phyloP scores from a whole-genome alignment of 2,888 invertebrate species.

The Drosophila subsilvestris region DNA sequence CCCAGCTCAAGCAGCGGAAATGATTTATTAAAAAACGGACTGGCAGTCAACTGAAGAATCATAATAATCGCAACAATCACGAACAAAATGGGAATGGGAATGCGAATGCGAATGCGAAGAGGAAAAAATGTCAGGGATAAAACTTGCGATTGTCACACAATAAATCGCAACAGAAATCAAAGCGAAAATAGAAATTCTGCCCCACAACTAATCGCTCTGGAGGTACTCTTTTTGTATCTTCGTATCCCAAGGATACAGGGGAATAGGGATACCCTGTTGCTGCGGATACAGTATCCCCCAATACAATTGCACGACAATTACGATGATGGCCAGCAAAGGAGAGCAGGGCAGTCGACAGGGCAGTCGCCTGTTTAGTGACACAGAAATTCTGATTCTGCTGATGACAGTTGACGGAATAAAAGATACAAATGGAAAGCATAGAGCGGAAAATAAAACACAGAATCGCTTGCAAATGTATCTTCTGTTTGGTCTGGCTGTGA shows the following conservation, averaged over 20 bases:
- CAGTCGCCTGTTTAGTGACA: slow-evolving; percentile 43
- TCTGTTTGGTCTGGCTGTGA: slow-evolving; percentile 6
- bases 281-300: slow-evolving; percentile 2
- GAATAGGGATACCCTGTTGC: slow-evolving; percentile 12
- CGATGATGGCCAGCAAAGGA: slow-evolving; percentile 13
- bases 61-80: slow-evolving; percentile 51
- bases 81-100: slow-evolving; percentile 2
- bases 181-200: slow-evolving; percentile 19
- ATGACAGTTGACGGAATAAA: slow-evolving; percentile 48
- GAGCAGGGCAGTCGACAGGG: neutral
- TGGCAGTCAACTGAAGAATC: slow-evolving; percentile 51
- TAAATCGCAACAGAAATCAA: slow-evolving; percentile 61
- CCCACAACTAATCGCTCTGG: slow-evolving; percentile 6
- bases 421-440: slow-evolving; percentile 46
- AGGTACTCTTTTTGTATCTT: slow-evolving; percentile 24
- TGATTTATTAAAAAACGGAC: slow-evolving; percentile 74
- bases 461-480: slow-evolving; percentile 21
- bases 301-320: slow-evolving; percentile 60
- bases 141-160: slow-evolving; percentile 68
- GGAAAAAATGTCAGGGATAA: slow-evolving; percentile 54
- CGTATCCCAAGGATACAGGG: neutral
- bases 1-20: slow-evolving; percentile 72
- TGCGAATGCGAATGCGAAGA: slow-evolving; percentile 1
- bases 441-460: slow-evolving; percentile 16
- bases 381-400: slow-evolving; percentile 50